phyloP scores from a whole-genome alignment of 2,888 invertebrate genomes.

The Cephus spinipes region DNA sequence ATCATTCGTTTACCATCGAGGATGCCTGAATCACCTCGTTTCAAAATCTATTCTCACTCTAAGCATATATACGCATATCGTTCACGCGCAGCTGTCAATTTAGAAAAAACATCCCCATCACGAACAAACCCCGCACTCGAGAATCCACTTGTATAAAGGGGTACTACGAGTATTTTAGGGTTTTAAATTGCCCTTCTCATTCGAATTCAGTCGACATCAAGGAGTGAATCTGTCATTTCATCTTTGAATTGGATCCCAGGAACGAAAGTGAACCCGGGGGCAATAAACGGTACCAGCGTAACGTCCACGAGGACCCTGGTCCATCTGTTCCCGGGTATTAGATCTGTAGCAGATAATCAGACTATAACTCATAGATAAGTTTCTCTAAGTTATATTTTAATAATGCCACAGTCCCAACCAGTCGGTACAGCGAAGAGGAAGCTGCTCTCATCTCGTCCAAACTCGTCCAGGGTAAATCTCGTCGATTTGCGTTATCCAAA shows the following conservation, averaged over 20 bases:
- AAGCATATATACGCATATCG: not conserved
- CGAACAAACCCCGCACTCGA: conserved; percentile 11
- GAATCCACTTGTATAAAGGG: conserved; percentile 18
- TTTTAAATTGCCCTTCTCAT: conserved; percentile 23
- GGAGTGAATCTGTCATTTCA: conserved; percentile 21
- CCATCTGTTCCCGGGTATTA: not conserved
- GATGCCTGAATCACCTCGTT: not conserved
- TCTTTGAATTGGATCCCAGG: conserved; percentile 14
- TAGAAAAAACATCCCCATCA: conserved; percentile 13
- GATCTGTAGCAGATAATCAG: not conserved
- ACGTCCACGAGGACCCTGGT: not conserved
- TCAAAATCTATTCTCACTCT: not conserved
- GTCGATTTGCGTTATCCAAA: conserved; percentile 47
- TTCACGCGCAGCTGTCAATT: conserved; percentile 19
- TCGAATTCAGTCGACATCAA: conserved; percentile 17
- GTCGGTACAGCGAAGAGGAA: not conserved
- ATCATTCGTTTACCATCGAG: not conserved
- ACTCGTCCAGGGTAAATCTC: not conserved
- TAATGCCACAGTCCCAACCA: not conserved
- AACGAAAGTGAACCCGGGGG: conserved; percentile 9
- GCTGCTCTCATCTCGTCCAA: not conserved
- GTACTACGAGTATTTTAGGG: conserved; percentile 11
- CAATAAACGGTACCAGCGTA: not conserved
- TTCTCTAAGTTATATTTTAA: not conserved
- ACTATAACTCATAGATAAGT: not conserved